Conservation (phyloP, 1,140 invertebrate species). For the Drosophila parvula region DNA sequence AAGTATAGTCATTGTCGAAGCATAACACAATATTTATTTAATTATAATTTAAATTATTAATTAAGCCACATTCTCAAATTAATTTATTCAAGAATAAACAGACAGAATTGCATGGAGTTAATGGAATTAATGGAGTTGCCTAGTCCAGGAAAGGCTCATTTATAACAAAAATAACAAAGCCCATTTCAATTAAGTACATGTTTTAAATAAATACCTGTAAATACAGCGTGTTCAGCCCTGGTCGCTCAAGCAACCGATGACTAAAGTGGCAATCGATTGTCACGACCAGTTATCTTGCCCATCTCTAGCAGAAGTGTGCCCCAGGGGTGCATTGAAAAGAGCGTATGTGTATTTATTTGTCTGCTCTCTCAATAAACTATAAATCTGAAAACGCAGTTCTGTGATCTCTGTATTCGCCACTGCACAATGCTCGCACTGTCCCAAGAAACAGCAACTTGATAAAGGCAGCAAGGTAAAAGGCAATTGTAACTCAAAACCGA, state of each 20-base stretch:
- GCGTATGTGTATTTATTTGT: constrained; percentile 47
- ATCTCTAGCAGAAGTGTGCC: constrained; percentile 1
- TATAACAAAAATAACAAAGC: no score
- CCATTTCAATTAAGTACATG: no score
- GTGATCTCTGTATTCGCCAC: constrained; percentile 8
- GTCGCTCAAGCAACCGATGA: background rate
- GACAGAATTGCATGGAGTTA: no score
- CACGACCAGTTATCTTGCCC: background rate
- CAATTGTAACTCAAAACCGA: constrained; percentile 65
- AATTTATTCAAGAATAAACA: no score
- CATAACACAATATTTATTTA: no score
- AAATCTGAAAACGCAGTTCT: constrained; percentile 30
- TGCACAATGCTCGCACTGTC: constrained; percentile 38
- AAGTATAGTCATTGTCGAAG: no score
- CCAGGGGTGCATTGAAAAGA: constrained; percentile 22
- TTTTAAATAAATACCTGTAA: background rate
- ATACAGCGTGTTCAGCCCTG: background rate
- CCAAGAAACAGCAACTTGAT: constrained; percentile 58
- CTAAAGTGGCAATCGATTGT: background rate
- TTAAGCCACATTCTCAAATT: no score
- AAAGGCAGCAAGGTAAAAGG: constrained; percentile 66
- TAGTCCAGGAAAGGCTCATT: no score
- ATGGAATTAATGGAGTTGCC: no score
- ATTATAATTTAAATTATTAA: no score
- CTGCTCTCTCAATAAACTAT: constrained; percentile 30